Percentiles rank a stretch among this genome's conserved stretches.
phyloP scores from a whole-genome alignment of 2,113 vertebrate genomes.

The Engystomops pustulosus region DNA sequence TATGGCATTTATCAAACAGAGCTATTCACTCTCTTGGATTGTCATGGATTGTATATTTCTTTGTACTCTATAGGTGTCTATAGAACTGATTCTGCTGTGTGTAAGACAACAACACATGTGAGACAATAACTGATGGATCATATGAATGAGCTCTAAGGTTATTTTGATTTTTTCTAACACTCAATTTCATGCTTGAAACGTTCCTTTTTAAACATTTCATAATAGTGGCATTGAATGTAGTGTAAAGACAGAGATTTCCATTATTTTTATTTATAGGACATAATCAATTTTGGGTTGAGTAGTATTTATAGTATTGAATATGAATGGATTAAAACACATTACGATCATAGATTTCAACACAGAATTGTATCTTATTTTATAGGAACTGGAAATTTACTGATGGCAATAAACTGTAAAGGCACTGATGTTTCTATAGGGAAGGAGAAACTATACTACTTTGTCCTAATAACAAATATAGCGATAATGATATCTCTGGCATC shows the following conservation, averaged over 20 bases:
- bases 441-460: too few relatives aligned
- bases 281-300: too few relatives aligned
- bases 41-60: neutral
- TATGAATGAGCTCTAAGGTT: too few relatives aligned
- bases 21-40: neutral
- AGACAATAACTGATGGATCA: neutral
- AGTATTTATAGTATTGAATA: too few relatives aligned
- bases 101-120: too few relatives aligned
- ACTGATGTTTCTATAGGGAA: neutral
- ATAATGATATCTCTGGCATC: neutral
- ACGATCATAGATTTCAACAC: neutral
- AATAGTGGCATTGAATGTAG: neutral
- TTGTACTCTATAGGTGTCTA: neutral
- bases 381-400: neutral
- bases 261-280: too few relatives aligned
- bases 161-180: neutral
- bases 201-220: neutral
- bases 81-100: too few relatives aligned
- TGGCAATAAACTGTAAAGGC: neutral
- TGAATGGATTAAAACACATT: neutral
- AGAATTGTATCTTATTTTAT: neutral
- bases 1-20: constrained; percentile 69
- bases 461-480: neutral
- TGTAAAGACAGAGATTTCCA: neutral
- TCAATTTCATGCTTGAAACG: neutral